Conservation (phyloP, 2,113 vertebrate genomes). For the Myocastor coypus region DNA sequence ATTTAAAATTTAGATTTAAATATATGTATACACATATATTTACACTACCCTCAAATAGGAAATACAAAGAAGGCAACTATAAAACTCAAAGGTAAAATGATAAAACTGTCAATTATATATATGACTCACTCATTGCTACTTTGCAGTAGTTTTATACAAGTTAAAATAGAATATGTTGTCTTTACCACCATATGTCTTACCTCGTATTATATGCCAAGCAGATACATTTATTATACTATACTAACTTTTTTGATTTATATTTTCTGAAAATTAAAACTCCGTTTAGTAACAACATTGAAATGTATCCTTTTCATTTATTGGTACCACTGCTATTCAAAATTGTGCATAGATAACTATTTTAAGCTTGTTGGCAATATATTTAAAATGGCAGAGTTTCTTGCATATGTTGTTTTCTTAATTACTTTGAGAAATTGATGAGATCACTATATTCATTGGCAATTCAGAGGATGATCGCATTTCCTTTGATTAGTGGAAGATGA, state of each 20-base stretch:
- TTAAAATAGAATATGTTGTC: background rate
- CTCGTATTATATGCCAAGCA: background rate
- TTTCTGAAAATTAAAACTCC: slow-evolving; percentile 35
- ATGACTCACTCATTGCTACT: background rate
- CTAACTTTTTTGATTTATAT: slow-evolving; percentile 30
- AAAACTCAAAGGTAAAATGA: background rate
- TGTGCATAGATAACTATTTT: slow-evolving; percentile 18
- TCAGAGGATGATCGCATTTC: slow-evolving; percentile 43
- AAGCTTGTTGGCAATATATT: background rate
- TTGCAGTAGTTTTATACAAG: background rate
- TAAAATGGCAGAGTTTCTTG: background rate
- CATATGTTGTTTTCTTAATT: slow-evolving; percentile 29
- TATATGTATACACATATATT: no score
- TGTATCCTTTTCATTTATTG: slow-evolving; percentile 9
- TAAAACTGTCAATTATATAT: background rate
- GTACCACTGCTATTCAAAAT: background rate
- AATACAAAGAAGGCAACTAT: background rate
- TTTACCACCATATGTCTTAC: background rate
- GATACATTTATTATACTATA: background rate
- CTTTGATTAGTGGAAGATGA: slow-evolving; percentile 28
- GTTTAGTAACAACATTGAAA: slow-evolving; percentile 6
- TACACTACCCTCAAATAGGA: no score
- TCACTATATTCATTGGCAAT: background rate
- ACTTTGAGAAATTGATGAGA: slow-evolving; percentile 40
- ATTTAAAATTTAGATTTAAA: no score